Evolutionary conservation across 2,888 invertebrate genomes (phyloP), one percentile per base, ranked within the genome.

Genomic region (Caenorhabditis becei): DNA sequence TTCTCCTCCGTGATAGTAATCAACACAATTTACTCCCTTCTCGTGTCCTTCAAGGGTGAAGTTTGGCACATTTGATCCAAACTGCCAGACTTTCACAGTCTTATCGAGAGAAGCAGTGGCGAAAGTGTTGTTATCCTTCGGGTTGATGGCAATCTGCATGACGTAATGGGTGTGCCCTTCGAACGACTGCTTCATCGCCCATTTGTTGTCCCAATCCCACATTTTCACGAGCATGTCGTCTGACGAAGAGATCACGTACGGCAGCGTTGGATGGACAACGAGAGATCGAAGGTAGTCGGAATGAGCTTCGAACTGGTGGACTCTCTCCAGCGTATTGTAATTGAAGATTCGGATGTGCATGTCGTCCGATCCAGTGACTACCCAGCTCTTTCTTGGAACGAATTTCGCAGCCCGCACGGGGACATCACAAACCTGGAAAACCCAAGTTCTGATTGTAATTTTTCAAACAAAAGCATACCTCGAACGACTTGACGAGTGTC

Each of bases 171-270:
- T 96, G 93, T 99, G 99, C 0, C 91, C 98, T 91, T 99, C 99
- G 91, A 99, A 99, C 16, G 97, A 96, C 92, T 99, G 97, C 91
- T 98, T 97, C 89, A 97, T 96, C 0, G 95, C 94, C 98, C 98
- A 99, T 90, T 95, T 94, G 91, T 97, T 97, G 69, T 99, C 99
- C 99, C 99, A 99, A 92, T 99, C 99, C 99, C 99, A 99, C 77
- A 99, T 92, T 92, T 99, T 99, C 83, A 99, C 97, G 70, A 96
- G 93, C 95, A 99, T 95, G 91, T 99, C 99, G 94, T 99, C 98
- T 96, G 92, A 74, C 93, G 92, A 82, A 0, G 98, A 98, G 61
- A 99, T 93, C 85, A 99, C 95, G 91, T 96, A 96, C 0, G 99
- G 97, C 91, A 98, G 98, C 54, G 96, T 96, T 4, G 99, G 98